Conservation (phyloP, 2,797 vertebrate genomes). For the Neosilurus hyrtlii region DNA sequence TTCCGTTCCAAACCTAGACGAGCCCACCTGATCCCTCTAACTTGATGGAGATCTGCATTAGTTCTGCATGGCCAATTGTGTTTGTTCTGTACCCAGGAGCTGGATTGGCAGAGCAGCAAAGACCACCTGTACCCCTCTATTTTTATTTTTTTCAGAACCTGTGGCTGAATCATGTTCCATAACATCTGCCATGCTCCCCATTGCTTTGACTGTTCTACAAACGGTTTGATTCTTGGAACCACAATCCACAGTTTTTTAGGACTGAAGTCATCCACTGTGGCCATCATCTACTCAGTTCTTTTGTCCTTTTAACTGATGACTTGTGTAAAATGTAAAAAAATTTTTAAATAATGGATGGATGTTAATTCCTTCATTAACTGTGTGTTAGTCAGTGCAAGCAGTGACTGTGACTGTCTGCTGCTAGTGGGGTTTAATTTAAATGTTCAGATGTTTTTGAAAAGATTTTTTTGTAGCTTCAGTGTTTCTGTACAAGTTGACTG, state of each 20-base stretch:
- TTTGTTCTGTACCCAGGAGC: slow-evolving; percentile 6
- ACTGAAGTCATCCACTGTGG: slow-evolving; percentile 21
- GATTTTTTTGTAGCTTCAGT: slow-evolving; percentile 76
- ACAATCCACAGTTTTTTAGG: slow-evolving; percentile 37
- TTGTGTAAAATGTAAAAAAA: slow-evolving; percentile 50
- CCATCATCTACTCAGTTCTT: slow-evolving; percentile 34
- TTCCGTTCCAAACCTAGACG: slow-evolving; percentile 7
- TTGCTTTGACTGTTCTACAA: slow-evolving; percentile 26
- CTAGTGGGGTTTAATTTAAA: slow-evolving; percentile 72
- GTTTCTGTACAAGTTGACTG: slow-evolving; percentile 84
- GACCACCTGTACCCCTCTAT: not conserved
- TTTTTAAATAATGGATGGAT: slow-evolving; percentile 52
- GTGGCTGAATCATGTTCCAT: slow-evolving; percentile 8
- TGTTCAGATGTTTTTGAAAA: slow-evolving; percentile 79
- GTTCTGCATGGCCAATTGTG: slow-evolving; percentile 24
- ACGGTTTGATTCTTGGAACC: slow-evolving; percentile 42
- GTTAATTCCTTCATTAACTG: slow-evolving; percentile 40
- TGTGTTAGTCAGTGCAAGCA: slow-evolving; percentile 55
- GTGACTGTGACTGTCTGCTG: slow-evolving; percentile 55
- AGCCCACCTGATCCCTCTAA: slow-evolving; percentile 35
- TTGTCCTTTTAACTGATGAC: slow-evolving; percentile 52
- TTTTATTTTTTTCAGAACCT: not conserved
- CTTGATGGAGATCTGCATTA: slow-evolving; percentile 16
- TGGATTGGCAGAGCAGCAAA: not conserved
- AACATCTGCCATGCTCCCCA: not conserved